These are phyloP conservation scores for Camponotus fellah DNA, from an alignment of 2,888 invertebrate species.

Conservation along the genomic window DNA sequence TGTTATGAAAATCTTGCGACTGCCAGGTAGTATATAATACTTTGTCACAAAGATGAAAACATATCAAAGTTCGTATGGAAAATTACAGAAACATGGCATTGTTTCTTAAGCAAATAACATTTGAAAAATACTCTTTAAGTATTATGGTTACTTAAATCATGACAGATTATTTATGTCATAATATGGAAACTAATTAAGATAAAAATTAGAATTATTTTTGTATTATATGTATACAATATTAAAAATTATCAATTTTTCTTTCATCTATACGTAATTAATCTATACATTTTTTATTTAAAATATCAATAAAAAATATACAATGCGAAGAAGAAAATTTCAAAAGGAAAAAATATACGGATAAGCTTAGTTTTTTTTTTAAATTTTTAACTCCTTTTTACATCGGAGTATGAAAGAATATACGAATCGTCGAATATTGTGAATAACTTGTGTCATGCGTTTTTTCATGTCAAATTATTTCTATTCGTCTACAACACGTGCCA, in stretches of 20 bases:
- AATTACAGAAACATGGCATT: neutral
- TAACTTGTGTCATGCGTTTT: neutral
- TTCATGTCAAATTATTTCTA: constrained; percentile 8
- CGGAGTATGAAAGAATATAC: neutral
- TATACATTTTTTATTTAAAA: constrained; percentile 14
- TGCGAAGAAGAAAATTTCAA: neutral
- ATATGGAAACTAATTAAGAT: neutral
- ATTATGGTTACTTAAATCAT: neutral
- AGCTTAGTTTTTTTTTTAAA: neutral
- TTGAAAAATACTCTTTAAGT: constrained; percentile 14
- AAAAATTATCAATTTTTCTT: neutral
- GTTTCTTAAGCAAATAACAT: neutral
- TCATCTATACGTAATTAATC: neutral
- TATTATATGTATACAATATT: neutral
- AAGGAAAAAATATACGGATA: neutral
- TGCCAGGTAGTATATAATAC: neutral
- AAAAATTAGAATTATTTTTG: neutral
- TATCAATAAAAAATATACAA: neutral
- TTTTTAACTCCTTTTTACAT: neutral
- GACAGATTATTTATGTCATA: neutral
- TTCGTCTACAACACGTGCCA: neutral
- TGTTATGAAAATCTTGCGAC: neutral
- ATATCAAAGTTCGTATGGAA: neutral
- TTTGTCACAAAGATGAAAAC: neutral
- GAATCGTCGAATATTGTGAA: neutral